Evolutionary conservation across 2,113 vertebrate species (phyloP), one percentile per base, ranked within the genome.

Genomic region (Murina feae): DNA sequence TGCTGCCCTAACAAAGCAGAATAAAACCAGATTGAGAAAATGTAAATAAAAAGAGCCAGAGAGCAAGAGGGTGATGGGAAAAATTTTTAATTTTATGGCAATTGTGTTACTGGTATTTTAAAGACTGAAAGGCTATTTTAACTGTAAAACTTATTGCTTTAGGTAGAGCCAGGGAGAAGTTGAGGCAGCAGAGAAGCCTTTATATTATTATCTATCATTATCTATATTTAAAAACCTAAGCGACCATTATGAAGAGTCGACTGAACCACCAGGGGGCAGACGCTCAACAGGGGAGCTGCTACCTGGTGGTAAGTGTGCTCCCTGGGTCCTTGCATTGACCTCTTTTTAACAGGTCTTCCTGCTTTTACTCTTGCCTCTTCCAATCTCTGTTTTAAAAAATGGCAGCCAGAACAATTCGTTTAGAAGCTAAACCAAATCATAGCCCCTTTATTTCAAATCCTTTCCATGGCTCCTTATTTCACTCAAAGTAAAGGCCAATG

Each of bases 1-100:
- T 97, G 91, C 91, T 74, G 68, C 74, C 82, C 95, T 96, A 97
- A 97, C 97, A 97, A 97, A 97, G 95, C 93, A 95, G 95, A 95
- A 60, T 28, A 90, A 86, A 58, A 53, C 3, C 37, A 75, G 44
- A 79, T 90, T 69, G 74, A 81, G 96, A 71, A 97, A 76, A 90
- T 92, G 89, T 47, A 97, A 95, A 95, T 95, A 95, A 72, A 94
- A 86, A 35, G 49, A 81, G 47, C 0, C 4, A 65, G 35, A 93
- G 65, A 92, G 49, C 49, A 86, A 89, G 32, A 12, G 82, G 25
- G 69, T 83, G 53, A 35, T 42, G 37, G 47, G 47, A 60, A 2
- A 13, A 0, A 66, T 94, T 93, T 92, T 69, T 60, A 95, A 14
- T 83, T 92, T 83, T 86, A 44, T 85, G 35, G 30, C 92, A 84